Percentiles rank a stretch among this genome's conserved stretches.
These are phyloP conservation scores for Trichonephila clavata DNA, from an alignment of 1,140 invertebrate genomes.

Conservation along the genomic window DNA sequence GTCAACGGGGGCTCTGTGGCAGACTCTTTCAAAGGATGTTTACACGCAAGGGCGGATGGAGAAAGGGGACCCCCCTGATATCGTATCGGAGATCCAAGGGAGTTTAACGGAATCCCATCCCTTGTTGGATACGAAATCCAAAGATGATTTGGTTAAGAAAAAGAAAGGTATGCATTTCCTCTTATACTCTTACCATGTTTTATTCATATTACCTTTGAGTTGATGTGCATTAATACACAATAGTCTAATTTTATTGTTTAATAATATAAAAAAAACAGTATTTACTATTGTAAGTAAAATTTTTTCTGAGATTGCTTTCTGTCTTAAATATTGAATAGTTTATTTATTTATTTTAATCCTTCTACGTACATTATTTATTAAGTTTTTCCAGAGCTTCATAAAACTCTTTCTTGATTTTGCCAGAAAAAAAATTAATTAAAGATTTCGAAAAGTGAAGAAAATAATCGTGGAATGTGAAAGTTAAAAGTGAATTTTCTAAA, in stretches of 20 bases:
- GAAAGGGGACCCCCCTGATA: neutral
- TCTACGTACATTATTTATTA: no score
- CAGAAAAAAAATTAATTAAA: no score
- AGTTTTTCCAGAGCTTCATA: no score
- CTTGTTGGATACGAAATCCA: neutral
- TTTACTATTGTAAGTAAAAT: no score
- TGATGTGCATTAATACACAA: no score
- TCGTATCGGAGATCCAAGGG: neutral
- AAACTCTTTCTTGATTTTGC: no score
- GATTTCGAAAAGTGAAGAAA: no score
- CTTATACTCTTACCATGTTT: neutral
- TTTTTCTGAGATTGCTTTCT: no score
- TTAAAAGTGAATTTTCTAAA: no score
- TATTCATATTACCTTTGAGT: neutral
- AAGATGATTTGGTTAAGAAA: neutral
- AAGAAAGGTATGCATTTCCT: neutral
- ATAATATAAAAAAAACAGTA: neutral
- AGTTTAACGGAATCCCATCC: neutral
- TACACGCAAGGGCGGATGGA: neutral
- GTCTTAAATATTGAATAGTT: no score
- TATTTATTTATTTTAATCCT: no score
- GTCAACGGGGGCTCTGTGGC: neutral
- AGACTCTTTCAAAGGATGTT: slow-evolving; percentile 33
- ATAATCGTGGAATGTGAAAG: no score
- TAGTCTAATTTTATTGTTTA: neutral